Base-by-base conservation (phyloP, 2,797 vertebrate species). In the Sphaeramia orbicularis region DNA sequence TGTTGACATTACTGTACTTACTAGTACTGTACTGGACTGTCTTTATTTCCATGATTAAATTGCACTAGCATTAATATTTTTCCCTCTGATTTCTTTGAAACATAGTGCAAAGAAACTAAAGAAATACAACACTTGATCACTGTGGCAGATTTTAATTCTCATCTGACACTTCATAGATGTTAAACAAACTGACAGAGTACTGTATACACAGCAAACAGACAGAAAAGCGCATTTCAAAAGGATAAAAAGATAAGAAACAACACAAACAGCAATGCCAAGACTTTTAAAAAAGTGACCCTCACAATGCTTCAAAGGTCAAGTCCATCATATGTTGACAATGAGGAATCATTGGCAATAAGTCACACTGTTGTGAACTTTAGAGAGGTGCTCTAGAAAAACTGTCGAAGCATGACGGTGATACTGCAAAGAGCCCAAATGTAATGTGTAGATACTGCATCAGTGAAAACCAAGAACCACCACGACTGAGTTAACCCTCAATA, bases 131-230 rank as follows among this genome's bases (percentile, higher is more conserved):
- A 1, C 44, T 30, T 0, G 21, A 36, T 27, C 70, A 53, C 63
- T 85, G 82, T 89, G 86, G 72, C 83, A 93, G 84, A 87, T 85
- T 92, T 89, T 87, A 87, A 85, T 87, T 84, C 84, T 80, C 56
- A 87, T 87, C 90, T 84, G 90, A 88, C 84, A 86, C 86, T 65
- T 86, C 60, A 77, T 93, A 95, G 93, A 94, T 90, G 67, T 78
- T 94, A 93, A 89, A 89, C 71, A 85, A 86, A 94, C 89, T 86
- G 95, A 97, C 96, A 96, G 92, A 74, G 76, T 85, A 80, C 56
- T 50, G 52, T 72, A 94, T 92, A 94, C 94, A 96, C 95, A 95
- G 93, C 94, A 94, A 87, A 89, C 79, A 87, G 81, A 93, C 90
- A 83, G 69, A 80, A 76, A 87, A 88, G 78, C 79, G 86, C 76